These are phyloP conservation scores for Euplexia lucipara DNA, from an alignment of 2,888 invertebrate species.

Conservation along the genomic window DNA sequence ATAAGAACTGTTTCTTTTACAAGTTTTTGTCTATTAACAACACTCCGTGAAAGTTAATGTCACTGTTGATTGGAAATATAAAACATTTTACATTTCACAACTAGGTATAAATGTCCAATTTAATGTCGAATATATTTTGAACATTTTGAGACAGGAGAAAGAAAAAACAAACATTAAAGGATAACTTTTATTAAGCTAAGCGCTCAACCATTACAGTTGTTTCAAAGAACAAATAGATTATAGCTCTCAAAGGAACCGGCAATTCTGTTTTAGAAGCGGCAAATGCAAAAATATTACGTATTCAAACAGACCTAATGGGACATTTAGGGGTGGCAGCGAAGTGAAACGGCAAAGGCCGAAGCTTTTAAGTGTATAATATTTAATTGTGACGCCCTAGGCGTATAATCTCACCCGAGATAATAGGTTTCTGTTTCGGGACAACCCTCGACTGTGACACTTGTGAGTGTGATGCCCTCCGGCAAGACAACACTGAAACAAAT, in stretches of 20 bases:
- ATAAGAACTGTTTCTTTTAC: conserved; percentile 73
- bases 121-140: conserved; percentile 38
- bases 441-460: conserved; percentile 89
- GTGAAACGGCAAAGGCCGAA: conserved; percentile 91
- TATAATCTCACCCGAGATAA: conserved; percentile 91
- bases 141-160: conserved; percentile 49
- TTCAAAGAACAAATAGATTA: conserved; percentile 91
- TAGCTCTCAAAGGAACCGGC: conserved; percentile 90
- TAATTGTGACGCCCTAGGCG: conserved; percentile 92
- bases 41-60: conserved; percentile 75
- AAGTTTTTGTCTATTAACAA: conserved; percentile 73
- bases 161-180: conserved; percentile 77
- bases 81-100: conserved; percentile 57
- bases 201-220: conserved; percentile 89
- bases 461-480: conserved; percentile 88
- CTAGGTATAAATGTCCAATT: conserved; percentile 33
- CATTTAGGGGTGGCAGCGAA: conserved; percentile 91
- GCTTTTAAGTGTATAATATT: conserved; percentile 92
- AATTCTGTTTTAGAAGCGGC: conserved; percentile 89
- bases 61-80: conserved; percentile 69
- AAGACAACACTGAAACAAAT: conserved; percentile 88
- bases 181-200: conserved; percentile 85
- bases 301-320: conserved; percentile 91
- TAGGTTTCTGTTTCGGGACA: conserved; percentile 91
- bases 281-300: conserved; percentile 91